These are phyloP conservation scores for Caenorhabditis doughertyi DNA, from an alignment of 2,888 invertebrate species.

Conservation along the genomic window DNA sequence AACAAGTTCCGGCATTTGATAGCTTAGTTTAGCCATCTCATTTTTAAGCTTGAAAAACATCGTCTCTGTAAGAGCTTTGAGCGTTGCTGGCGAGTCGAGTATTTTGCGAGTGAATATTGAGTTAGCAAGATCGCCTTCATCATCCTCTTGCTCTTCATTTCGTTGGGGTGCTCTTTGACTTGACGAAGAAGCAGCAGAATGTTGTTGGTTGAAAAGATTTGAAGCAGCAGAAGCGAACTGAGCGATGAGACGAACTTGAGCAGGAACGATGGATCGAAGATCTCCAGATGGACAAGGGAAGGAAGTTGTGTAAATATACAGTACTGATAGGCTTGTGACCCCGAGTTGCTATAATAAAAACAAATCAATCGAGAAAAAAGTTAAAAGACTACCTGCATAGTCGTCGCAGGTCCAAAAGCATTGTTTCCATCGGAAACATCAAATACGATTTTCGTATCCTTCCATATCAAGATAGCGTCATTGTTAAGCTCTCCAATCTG, in stretches of 20 bases:
- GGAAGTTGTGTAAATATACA: constrained; percentile 46
- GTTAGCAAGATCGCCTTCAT: background rate
- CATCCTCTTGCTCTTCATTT: background rate
- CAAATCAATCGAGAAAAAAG: background rate
- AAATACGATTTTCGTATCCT: constrained; percentile 42
- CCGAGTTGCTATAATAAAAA: constrained; percentile 35
- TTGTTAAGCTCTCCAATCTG: constrained; percentile 37
- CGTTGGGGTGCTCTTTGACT: background rate
- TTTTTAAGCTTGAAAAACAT: constrained; percentile 45
- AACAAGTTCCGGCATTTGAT: constrained; percentile 35
- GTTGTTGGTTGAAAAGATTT: constrained; percentile 23
- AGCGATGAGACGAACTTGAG: constrained; percentile 47
- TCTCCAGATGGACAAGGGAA: constrained; percentile 59
- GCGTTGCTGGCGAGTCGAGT: constrained; percentile 17
- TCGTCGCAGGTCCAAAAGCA: constrained; percentile 11
- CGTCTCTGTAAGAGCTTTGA: constrained; percentile 31
- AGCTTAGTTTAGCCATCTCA: constrained; percentile 1
- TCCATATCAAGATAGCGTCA: constrained; percentile 45
- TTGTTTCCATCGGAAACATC: constrained; percentile 35
- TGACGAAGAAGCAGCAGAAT: constrained; percentile 6
- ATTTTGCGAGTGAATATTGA: constrained; percentile 23
- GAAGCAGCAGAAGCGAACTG: constrained; percentile 50
- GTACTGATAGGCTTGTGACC: constrained; percentile 14
- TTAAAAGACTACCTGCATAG: constrained; percentile 1
- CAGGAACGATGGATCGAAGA: constrained; percentile 39